A percentile compares a stretch with the other conserved stretches of the same genome.
Evolutionary conservation across 1,140 invertebrate species (phyloP).

Genomic region (Callitettix versicolor): DNA sequence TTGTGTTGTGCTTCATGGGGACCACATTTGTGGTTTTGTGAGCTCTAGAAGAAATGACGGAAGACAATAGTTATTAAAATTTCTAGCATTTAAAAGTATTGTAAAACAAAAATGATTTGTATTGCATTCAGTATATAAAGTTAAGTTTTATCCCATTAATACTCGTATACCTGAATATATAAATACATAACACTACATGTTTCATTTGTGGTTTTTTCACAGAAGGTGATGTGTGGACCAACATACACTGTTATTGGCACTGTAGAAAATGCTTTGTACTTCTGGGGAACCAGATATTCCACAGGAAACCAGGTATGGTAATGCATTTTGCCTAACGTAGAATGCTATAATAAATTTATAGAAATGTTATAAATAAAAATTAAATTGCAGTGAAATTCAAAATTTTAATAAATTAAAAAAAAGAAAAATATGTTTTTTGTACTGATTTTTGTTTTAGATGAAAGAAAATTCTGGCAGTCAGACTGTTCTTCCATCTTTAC

Average conservation of each 20-base stretch:
- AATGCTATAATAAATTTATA: too few species aligned
- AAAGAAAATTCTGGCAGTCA: too few species aligned
- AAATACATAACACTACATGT: background rate
- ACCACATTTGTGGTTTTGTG: too few species aligned
- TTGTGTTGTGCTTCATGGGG: too few species aligned
- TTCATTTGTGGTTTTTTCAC: constrained; percentile 20
- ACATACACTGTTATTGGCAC: constrained; percentile 54
- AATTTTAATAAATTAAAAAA: too few species aligned
- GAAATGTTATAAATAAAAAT: too few species aligned
- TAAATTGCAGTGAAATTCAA: too few species aligned
- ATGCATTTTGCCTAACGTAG: too few species aligned
- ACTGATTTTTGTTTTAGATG: too few species aligned
- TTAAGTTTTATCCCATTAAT: background rate
- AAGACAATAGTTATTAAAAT: background rate
- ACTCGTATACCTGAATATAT: background rate
- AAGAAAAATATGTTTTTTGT: too few species aligned
- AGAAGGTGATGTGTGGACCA: constrained; percentile 51
- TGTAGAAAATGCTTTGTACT: constrained; percentile 52
- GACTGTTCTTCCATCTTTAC: too few species aligned
- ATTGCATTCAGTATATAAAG: background rate
- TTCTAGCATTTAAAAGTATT: background rate
- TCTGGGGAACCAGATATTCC: constrained; percentile 51
- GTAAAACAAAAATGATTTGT: background rate
- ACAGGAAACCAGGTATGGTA: constrained; percentile 19
- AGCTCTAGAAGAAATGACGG: too few species aligned